Conservation (phyloP, 2,797 vertebrate species). For the Trichosurus vulpecula region DNA sequence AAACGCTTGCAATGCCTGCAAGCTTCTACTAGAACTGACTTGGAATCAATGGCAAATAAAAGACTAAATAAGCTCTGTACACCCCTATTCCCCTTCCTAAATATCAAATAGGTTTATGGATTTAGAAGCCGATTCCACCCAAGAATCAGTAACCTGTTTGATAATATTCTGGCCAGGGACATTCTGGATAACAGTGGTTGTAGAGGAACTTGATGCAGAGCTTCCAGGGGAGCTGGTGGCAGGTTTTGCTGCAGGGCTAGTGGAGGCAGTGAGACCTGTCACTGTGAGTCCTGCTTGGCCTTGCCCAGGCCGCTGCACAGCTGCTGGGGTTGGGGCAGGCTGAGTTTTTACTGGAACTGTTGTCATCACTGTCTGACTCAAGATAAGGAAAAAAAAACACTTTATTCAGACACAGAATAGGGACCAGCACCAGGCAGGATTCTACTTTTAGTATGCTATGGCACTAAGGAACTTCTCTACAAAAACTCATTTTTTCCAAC, state of each 20-base stretch:
- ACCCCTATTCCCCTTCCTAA: background rate
- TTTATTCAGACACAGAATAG: constrained; percentile 29
- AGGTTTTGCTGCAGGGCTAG: constrained; percentile 89
- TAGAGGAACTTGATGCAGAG: constrained; percentile 82
- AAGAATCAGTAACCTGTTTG: constrained; percentile 90
- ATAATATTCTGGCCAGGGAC: constrained; percentile 92
- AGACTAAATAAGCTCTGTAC: background rate
- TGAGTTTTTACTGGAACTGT: constrained; percentile 93
- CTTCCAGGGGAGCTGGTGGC: constrained; percentile 88
- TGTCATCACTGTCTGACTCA: constrained; percentile 88
- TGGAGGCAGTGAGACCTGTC: constrained; percentile 84
- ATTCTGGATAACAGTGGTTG: constrained; percentile 91
- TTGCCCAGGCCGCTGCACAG: constrained; percentile 84
- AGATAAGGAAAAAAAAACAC: constrained; percentile 43
- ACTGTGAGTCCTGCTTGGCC: constrained; percentile 88
- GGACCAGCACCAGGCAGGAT: background rate
- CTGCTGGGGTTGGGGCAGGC: constrained; percentile 84
- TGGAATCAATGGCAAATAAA: background rate
- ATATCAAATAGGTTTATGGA: background rate
- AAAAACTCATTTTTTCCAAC: background rate
- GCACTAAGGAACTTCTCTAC: too few species aligned
- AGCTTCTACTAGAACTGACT: background rate
- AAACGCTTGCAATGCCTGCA: background rate
- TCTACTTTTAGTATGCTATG: background rate
- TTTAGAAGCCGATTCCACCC: background rate